Evolutionary conservation across 2,797 vertebrate genomes (phyloP).

Genomic region (Ctenosaura bakeri): DNA sequence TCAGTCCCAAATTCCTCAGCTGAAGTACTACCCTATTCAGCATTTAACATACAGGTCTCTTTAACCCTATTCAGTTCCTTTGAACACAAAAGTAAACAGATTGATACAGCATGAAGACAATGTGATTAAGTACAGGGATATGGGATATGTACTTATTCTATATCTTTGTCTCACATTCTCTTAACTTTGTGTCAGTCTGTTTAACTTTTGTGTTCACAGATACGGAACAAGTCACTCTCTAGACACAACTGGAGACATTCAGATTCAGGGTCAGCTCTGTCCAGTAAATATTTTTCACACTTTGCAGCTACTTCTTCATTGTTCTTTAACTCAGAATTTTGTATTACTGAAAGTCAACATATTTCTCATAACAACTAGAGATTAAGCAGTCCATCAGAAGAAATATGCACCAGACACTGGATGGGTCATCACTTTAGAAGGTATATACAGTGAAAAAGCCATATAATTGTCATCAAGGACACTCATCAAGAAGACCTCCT

Average conservation of each 20-base stretch:
- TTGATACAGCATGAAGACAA: too few species aligned
- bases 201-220: not conserved
- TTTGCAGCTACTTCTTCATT: not conserved
- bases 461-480: not conserved
- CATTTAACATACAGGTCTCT: not conserved
- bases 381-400: not conserved
- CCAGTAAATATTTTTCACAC: not conserved
- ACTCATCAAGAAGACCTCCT: not conserved
- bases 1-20: not conserved
- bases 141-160: not conserved
- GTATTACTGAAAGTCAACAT: not conserved
- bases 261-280: not conserved
- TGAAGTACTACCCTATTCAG: not conserved
- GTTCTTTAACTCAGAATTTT: not conserved
- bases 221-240: not conserved
- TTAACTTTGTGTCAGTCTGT: not conserved
- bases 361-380: not conserved
- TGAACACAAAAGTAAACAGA: too few species aligned
- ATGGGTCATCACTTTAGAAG: not conserved
- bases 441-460: not conserved
- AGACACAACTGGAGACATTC: not conserved
- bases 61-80: not conserved
- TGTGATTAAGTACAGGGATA: too few species aligned
- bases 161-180: not conserved
- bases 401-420: not conserved